Evolutionary conservation across 2,113 vertebrate species (phyloP).

Genomic region (Stegostoma tigrinum): DNA sequence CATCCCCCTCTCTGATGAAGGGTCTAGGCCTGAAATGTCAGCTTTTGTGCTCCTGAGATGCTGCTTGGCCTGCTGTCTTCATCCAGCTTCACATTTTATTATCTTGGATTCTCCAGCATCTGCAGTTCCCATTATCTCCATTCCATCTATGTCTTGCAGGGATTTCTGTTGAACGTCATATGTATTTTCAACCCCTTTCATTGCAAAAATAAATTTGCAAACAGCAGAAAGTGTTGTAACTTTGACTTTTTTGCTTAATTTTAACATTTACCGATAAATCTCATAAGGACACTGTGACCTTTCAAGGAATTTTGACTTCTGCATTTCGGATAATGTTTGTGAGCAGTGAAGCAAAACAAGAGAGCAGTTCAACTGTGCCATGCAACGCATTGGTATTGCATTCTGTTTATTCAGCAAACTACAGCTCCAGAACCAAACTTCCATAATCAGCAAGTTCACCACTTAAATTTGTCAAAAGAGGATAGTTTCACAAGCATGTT

Average conservation of each 20-base stretch:
- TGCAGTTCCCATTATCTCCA: no score
- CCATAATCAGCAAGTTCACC: not conserved
- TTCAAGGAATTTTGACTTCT: not conserved
- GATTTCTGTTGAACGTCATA: not conserved
- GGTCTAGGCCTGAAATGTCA: no score
- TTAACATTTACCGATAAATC: conserved; percentile 20
- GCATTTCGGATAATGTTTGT: not conserved
- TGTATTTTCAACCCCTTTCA: not conserved
- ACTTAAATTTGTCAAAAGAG: not conserved
- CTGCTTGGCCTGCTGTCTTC: no score
- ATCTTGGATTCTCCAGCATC: no score
- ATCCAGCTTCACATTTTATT: no score
- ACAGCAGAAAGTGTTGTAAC: not conserved
- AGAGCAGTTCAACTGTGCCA: not conserved
- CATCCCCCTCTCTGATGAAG: no score
- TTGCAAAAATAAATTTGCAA: not conserved
- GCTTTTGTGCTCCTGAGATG: no score
- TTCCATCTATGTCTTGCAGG: not conserved
- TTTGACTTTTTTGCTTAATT: not conserved
- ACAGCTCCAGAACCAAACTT: not conserved
- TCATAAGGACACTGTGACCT: not conserved
- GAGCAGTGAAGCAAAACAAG: not conserved
- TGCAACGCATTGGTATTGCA: not conserved
- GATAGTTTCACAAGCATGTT: not conserved
- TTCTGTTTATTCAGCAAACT: not conserved